Evolutionary conservation across 1,140 invertebrate species (phyloP).

Genomic region (Pogonomyrmex californicus): DNA sequence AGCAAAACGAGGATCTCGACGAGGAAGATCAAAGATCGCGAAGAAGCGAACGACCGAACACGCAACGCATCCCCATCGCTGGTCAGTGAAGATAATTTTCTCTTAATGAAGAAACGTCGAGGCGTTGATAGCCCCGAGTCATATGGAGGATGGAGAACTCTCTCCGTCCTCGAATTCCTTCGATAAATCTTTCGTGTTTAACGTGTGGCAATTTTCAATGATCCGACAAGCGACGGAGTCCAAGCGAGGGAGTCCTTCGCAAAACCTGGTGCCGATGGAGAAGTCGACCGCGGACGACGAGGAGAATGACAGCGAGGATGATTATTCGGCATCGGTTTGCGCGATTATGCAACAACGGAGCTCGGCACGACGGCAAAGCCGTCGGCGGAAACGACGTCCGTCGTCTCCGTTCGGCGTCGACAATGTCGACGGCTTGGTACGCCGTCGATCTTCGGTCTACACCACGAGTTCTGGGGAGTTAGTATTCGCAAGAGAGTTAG

Average conservation of each 20-base stretch:
- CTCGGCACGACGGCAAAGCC: constrained; percentile 89
- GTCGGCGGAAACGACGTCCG: constrained; percentile 88
- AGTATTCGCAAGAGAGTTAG: constrained; percentile 78
- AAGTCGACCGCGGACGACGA: constrained; percentile 50
- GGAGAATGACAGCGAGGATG: constrained; percentile 91
- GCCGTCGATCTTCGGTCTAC: constrained; percentile 92
- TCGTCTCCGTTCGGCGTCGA: constrained; percentile 91
- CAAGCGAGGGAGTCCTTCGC: not conserved
- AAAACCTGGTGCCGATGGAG: not conserved
- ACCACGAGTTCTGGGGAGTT: constrained; percentile 95
- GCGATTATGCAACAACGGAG: constrained; percentile 93
- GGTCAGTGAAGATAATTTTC: constrained; percentile 63
- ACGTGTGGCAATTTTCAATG: not conserved
- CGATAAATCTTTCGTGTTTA: not conserved
- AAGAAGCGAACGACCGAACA: not conserved
- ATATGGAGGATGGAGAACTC: not conserved
- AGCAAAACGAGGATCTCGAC: constrained; percentile 79
- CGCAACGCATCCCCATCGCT: constrained; percentile 65
- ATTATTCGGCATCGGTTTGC: constrained; percentile 93
- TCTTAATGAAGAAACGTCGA: not conserved
- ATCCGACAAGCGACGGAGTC: not conserved
- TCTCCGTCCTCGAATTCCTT: not conserved
- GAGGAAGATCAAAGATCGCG: constrained; percentile 66
- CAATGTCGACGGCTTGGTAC: constrained; percentile 75
- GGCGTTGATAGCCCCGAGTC: not conserved